A percentile compares a stretch with the other conserved stretches of the same genome.
Evolutionary conservation across 2,797 vertebrate genomes (phyloP).

Genomic region (Nannoperca obscura): DNA sequence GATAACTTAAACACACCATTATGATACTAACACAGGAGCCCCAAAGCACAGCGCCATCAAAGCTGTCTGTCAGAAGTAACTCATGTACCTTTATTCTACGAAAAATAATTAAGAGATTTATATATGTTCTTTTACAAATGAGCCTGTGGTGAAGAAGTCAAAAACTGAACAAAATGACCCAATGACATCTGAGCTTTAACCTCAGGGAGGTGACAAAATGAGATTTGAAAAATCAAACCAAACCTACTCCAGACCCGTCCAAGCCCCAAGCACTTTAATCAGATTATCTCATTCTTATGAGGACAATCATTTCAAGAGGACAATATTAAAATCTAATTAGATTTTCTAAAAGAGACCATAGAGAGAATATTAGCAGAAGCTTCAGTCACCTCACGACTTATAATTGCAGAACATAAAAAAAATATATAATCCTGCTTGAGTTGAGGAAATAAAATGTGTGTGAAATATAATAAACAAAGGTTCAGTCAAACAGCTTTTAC

Average conservation of each 20-base stretch:
- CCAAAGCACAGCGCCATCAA: neutral
- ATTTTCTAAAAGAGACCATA: constrained; percentile 14
- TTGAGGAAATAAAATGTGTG: constrained; percentile 18
- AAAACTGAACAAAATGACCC: neutral
- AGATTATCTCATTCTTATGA: constrained; percentile 33
- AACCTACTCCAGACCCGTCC: neutral
- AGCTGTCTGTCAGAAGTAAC: neutral
- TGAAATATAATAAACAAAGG: constrained; percentile 20
- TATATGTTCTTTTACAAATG: neutral
- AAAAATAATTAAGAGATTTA: accelerated
- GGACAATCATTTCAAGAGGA: constrained; percentile 33
- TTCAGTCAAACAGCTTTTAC: constrained; percentile 10
- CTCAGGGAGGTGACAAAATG: neutral
- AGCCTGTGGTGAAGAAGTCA: neutral
- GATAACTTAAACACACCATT: neutral
- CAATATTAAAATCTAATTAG: constrained; percentile 37
- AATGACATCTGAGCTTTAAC: neutral
- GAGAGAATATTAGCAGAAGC: constrained; percentile 18
- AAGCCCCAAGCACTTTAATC: constrained; percentile 21
- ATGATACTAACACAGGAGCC: neutral
- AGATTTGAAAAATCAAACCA: neutral
- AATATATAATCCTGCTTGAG: constrained; percentile 27
- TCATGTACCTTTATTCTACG: neutral
- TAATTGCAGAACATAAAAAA: constrained; percentile 5
- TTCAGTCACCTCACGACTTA: constrained; percentile 23